Evolutionary conservation across 2,888 invertebrate species (phyloP).

Genomic region (Eristalis arbustorum): DNA sequence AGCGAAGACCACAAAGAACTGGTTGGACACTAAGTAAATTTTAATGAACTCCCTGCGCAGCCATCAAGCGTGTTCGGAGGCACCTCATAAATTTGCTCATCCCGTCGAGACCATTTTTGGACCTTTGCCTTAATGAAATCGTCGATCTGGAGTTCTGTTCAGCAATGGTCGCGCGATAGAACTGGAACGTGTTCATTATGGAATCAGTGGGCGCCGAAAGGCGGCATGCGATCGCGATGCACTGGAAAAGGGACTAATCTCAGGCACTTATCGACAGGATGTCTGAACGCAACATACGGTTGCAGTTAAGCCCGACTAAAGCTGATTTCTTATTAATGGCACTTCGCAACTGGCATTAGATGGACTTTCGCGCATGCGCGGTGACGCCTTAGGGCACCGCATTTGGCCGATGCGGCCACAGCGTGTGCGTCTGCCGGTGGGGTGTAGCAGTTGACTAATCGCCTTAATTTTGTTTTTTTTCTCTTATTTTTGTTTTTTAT

Average conservation of each 20-base stretch:
- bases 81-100: slow-evolving; percentile 60
- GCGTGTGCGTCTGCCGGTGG: neutral
- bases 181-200: slow-evolving; percentile 50
- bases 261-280: slow-evolving; percentile 47
- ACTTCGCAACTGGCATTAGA: slow-evolving; percentile 53
- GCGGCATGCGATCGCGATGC: neutral
- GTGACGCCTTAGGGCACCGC: neutral
- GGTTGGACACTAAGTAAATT: slow-evolving; percentile 60
- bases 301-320: slow-evolving; percentile 50
- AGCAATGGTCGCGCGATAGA: slow-evolving; percentile 19
- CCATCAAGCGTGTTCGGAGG: slow-evolving; percentile 6
- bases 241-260: slow-evolving; percentile 55
- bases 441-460: slow-evolving; percentile 11
- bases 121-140: neutral
- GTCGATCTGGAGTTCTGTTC: neutral
- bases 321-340: slow-evolving; percentile 60
- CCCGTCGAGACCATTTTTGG: slow-evolving; percentile 1
- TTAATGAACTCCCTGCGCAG: slow-evolving; percentile 53
- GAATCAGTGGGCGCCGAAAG: slow-evolving; percentile 1
- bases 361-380: neutral
- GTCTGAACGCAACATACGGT: neutral
- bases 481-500: neutral
- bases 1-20: slow-evolving; percentile 23
- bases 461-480: neutral
- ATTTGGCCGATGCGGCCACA: neutral